Evolutionary conservation across 2,888 invertebrate genomes (phyloP), one percentile per base, ranked within the genome.

Genomic region (Mesorhabditis belari): DNA sequence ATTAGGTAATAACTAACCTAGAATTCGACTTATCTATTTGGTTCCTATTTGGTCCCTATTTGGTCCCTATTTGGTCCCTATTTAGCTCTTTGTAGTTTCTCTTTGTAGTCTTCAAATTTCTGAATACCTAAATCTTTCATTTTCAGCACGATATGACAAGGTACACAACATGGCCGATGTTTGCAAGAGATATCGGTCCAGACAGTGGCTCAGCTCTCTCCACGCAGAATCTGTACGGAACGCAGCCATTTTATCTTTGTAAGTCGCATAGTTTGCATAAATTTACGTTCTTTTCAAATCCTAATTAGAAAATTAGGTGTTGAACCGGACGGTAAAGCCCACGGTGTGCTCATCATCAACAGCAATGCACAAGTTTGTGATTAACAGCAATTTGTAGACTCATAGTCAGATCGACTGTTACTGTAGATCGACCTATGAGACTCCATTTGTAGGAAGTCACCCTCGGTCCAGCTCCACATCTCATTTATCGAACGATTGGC

Each of bases 401-500:
- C 12, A 12, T 25, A n/a, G 2, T 55, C 19, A n/a, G 12, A 12
- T n/a, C 52, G 17, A 1, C 17, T n/a, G 52, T 52, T 12, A 44
- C n/a, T 44, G 12, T n/a, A 1, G 12, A n/a, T 44, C 12, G 44
- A 44, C 44, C 21, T 21, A 56, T 9, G 44, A 2, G 17, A 17
- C 27, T 27, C 2, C 23, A 2, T 4, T 28, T 58, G 19, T 75
- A 79, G 57, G 77, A 78, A 66, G 71, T 79, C 4, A 67, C 66
- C 23, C 72, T 73, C 1, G 73, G 75, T 3, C 75, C 76, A n/a
- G 75, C 62, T 12, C 77, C 77, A 3, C 74, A 73, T 59, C 56
- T 92, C 55, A 90, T 90, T 0, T 92, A 88, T 82, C 85, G 92
- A 63, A 77, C 76, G 5, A 79, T 81, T 49, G 82, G 82, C 5